These are phyloP conservation scores for Drosophila histrio DNA, from an alignment of 2,888 invertebrate species.

Conservation along the genomic window DNA sequence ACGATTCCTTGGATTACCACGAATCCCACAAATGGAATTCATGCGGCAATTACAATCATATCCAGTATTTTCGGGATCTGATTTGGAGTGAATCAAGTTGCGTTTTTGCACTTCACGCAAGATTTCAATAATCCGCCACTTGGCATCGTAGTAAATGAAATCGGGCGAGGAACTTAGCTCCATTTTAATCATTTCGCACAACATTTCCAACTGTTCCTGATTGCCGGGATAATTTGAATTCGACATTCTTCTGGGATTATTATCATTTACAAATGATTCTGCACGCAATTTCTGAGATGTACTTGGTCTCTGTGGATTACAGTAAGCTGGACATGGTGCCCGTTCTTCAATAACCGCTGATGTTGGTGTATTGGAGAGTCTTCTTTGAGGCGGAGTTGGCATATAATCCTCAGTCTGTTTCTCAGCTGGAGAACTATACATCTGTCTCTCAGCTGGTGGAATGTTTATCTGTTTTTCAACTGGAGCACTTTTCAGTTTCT, in stretches of 20 bases:
- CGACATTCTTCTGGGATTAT: neutral
- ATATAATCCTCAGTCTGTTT: neutral
- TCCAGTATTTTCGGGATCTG: neutral
- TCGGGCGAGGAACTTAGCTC: conserved; percentile 65
- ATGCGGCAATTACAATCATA: neutral
- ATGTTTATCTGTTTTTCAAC: too few species aligned
- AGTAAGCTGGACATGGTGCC: neutral
- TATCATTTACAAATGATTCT: neutral
- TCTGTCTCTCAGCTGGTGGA: too few species aligned
- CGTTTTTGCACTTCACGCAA: conserved; percentile 70
- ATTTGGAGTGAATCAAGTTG: conserved; percentile 49
- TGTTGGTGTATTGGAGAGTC: neutral
- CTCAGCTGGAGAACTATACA: too few species aligned
- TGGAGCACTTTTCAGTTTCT: too few species aligned
- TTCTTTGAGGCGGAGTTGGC: neutral
- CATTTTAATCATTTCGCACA: conserved; percentile 70
- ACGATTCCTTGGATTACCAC: neutral
- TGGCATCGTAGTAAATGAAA: conserved; percentile 72
- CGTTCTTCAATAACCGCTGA: neutral
- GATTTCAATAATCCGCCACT: conserved; percentile 75
- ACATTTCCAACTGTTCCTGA: conserved; percentile 54
- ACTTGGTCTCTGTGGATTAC: neutral
- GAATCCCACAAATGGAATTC: neutral
- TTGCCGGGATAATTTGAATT: neutral
- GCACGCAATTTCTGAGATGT: neutral